These are phyloP conservation scores for Triplophysa siluroides DNA, from an alignment of 2,113 vertebrate genomes.

Conservation along the genomic window DNA sequence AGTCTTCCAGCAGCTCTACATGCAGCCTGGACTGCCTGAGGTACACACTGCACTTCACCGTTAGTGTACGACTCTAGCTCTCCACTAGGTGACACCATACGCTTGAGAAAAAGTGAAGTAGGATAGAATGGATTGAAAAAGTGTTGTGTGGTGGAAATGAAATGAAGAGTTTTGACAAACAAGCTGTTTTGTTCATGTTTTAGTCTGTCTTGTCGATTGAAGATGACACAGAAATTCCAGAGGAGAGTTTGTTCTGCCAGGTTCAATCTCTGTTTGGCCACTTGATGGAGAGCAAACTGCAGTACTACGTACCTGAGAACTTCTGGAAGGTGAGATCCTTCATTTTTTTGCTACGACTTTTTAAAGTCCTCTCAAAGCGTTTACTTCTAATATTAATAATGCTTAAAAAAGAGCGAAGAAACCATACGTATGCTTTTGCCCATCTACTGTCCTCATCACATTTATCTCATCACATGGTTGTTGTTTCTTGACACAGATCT, in stretches of 20 bases:
- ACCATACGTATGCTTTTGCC: no score
- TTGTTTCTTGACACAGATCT: conserved; percentile 78
- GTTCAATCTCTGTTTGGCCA: conserved; percentile 97
- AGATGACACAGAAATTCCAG: conserved; percentile 94
- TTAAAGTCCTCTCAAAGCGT: no score
- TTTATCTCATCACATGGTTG: background rate
- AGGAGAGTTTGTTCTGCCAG: conserved; percentile 97
- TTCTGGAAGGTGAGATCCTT: conserved; percentile 89
- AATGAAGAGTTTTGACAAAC: background rate
- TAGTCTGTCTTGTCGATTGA: conserved; percentile 94
- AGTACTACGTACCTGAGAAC: conserved; percentile 98
- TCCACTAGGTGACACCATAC: conserved; percentile 20
- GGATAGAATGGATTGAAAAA: background rate
- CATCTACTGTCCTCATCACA: no score
- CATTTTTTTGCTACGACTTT: background rate
- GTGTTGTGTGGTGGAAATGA: background rate
- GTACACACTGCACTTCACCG: conserved; percentile 59
- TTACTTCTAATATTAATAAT: no score
- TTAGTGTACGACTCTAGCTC: background rate
- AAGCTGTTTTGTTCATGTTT: conserved; percentile 21
- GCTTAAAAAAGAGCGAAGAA: no score
- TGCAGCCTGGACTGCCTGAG: conserved; percentile 97
- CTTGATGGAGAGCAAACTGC: conserved; percentile 98
- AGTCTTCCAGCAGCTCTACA: conserved; percentile 98
- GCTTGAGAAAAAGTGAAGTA: background rate